Base-by-base conservation (phyloP, 2,888 invertebrate genomes). In the Dryocosmus kuriphilus region DNA sequence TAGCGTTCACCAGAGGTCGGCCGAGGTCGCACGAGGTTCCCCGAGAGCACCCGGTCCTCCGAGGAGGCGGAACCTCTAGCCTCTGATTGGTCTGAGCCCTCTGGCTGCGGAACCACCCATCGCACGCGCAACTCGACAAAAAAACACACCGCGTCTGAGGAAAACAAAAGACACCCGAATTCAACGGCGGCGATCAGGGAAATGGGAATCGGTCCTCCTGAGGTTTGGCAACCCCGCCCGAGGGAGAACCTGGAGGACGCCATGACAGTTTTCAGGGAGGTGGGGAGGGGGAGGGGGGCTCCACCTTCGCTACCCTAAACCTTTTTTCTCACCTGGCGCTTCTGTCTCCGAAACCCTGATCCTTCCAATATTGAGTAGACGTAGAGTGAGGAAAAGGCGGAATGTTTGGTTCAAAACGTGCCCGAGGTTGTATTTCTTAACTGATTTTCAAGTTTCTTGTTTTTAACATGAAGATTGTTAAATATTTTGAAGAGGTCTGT, bases 81-180 rank as follows among this genome's bases (percentile, higher is more conserved):
- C 80, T 77, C 77, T 65, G 80, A 80, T 82, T 82, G 82, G 82
- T 79, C 77, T 63, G 61, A 73, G 79, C 76, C 78, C 74, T 78
- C 77, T 65, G 63, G 77, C 35, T 75, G 71, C 24, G 79, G 82
- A 78, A 79, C 75, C 82, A 78, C 82, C 82, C 80, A 82, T 79
- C 82, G 80, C 82, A 81, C 80, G 81, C 81, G 81, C 81, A 80
- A 65, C 57, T 75, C 35, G 46, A 63, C 80, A 80, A 80, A 81
- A 81, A 81, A 81, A 76, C 61, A 67, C 62, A 57, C 67, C 27
- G 38, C 27, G 38, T 73, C 76, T 67, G 71, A 73, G 75, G 79
- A 80, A 81, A 82, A 82, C 80, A 82, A 82, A 80, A 77, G 81
- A 41, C 71, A 73, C 75, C 78, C 78, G 76, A 74, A 74, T 57